Percentiles rank a stretch among this genome's conserved stretches.
Evolutionary conservation across 2,888 invertebrate genomes (phyloP).

Genomic region (Temnothorax unifasciatus): DNA sequence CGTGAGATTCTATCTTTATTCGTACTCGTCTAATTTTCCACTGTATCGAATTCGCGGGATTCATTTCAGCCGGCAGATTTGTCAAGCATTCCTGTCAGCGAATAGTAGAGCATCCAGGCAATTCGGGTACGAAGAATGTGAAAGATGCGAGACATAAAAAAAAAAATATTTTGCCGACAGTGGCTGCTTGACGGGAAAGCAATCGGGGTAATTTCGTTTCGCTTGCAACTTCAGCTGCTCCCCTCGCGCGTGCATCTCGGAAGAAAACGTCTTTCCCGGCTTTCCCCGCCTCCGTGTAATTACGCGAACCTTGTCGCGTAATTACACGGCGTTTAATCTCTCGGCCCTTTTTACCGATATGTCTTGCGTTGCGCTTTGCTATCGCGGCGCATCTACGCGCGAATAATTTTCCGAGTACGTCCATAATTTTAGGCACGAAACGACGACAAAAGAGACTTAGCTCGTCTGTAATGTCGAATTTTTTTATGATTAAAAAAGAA

Average conservation of each 20-base stretch:
- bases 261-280: constrained; percentile 67
- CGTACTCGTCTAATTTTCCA: constrained; percentile 41
- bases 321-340: constrained; percentile 76
- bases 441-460: background rate
- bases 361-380: constrained; percentile 50
- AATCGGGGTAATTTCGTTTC: constrained; percentile 76
- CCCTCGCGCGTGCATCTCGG: constrained; percentile 58
- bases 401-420: constrained; percentile 5
- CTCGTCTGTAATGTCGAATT: background rate
- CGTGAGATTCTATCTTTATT: constrained; percentile 2
- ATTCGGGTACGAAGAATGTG: background rate
- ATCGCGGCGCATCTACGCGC: constrained; percentile 42
- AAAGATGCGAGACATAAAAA: constrained; percentile 47
- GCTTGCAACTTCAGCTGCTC: constrained; percentile 71
- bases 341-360: constrained; percentile 66
- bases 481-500: constrained; percentile 25
- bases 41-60: constrained; percentile 9
- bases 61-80: constrained; percentile 32
- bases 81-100: constrained; percentile 25
- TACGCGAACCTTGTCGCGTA: constrained; percentile 76
- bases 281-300: constrained; percentile 65
- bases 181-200: constrained; percentile 71
- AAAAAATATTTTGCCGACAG: constrained; percentile 68
- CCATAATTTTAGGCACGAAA: constrained; percentile 27
- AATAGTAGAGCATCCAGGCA: background rate